Evolutionary conservation across 2,888 invertebrate species (phyloP).

Genomic region (Lepidocyrtinus sp.): DNA sequence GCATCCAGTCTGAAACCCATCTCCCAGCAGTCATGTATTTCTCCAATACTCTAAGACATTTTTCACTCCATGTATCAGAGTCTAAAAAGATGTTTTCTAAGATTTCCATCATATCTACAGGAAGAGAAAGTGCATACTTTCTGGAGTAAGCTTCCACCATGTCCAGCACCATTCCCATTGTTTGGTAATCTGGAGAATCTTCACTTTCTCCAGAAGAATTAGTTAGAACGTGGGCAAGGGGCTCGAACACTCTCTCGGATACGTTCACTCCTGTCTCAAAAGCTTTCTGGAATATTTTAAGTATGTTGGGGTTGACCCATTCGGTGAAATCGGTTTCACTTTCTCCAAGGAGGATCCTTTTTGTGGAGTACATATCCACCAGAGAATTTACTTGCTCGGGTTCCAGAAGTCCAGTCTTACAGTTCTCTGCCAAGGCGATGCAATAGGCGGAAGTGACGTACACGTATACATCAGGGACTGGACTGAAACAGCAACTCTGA

Average conservation of each 20-base stretch:
- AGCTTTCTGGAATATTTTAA: neutral
- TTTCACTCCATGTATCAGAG: constrained; percentile 1
- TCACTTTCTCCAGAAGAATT: neutral
- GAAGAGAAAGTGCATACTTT: neutral
- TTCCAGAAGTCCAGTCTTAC: neutral
- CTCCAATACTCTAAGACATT: neutral
- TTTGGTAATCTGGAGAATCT: neutral
- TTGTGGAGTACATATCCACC: neutral
- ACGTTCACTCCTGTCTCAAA: neutral
- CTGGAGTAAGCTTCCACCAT: neutral
- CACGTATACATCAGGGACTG: constrained; percentile 22
- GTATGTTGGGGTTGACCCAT: constrained; percentile 22
- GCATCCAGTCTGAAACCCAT: neutral
- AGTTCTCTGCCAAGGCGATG: neutral
- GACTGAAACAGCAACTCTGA: constrained; percentile 1
- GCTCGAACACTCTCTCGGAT: constrained; percentile 8
- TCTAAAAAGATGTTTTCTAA: constrained; percentile 3
- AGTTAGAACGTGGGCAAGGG: neutral
- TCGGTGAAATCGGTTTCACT: constrained; percentile 5
- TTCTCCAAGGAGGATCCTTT: constrained; percentile 19
- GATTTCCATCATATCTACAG: neutral
- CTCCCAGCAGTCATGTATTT: neutral
- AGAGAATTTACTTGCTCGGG: constrained; percentile 15
- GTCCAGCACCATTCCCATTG: neutral
- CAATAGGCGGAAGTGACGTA: constrained; percentile 28